phyloP scores from a whole-genome alignment of 2,888 invertebrate species.

The Metalampra italica region DNA sequence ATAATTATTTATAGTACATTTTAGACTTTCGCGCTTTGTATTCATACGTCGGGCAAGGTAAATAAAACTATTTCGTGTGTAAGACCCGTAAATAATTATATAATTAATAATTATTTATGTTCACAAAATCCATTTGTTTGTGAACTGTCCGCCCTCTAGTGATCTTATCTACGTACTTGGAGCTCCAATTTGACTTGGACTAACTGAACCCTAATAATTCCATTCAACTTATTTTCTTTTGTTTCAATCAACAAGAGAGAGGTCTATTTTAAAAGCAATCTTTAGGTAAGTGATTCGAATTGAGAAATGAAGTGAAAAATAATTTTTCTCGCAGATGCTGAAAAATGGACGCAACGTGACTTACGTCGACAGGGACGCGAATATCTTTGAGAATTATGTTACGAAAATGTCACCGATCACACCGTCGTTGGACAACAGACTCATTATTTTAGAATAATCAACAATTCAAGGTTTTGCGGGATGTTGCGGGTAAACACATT shows the following conservation, averaged over 20 bases:
- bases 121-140: too few species aligned
- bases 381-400: constrained; percentile 70
- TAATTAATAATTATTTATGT: too few species aligned
- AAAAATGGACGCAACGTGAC: constrained; percentile 53
- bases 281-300: constrained; percentile 1
- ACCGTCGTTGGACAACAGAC: constrained; percentile 71
- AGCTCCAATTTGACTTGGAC: too few species aligned
- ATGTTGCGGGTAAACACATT: neutral
- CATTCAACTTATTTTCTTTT: constrained; percentile 6
- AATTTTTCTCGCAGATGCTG: constrained; percentile 54
- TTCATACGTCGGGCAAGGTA: too few species aligned
- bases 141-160: too few species aligned
- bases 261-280: constrained; percentile 8
- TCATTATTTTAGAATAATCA: constrained; percentile 49
- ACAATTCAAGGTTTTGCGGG: neutral
- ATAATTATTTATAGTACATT: too few species aligned
- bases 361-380: constrained; percentile 67
- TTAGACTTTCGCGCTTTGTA: too few species aligned
- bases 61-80: too few species aligned
- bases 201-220: constrained; percentile 3
- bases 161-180: too few species aligned
- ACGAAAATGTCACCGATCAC: constrained; percentile 69
- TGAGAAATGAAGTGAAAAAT: neutral
- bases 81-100: too few species aligned
- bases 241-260: constrained; percentile 3